Percentiles rank a stretch among this genome's conserved stretches.
phyloP scores from a whole-genome alignment of 2,113 vertebrate genomes.

The Leucoraja erinaceus region DNA sequence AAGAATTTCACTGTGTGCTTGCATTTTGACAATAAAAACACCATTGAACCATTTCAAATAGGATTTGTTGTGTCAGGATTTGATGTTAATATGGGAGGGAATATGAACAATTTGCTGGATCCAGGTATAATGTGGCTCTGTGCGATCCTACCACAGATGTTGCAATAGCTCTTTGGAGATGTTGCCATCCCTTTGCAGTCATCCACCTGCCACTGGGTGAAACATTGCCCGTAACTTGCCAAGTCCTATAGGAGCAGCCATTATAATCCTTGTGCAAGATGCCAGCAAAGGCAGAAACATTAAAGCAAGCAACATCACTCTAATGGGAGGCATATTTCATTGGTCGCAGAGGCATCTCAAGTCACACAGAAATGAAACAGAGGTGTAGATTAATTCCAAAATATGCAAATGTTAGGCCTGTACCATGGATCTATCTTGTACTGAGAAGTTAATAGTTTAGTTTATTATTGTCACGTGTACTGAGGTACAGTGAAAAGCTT shows the following conservation, averaged over 20 bases:
- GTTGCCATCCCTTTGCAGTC: background rate
- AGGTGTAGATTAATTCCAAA: background rate
- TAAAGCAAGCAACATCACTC: background rate
- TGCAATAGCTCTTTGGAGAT: background rate
- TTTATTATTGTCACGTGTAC: too few species aligned
- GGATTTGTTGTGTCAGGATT: too few species aligned
- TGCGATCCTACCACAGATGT: too few species aligned
- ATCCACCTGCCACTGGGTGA: background rate
- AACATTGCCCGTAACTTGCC: background rate
- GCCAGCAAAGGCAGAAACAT: background rate
- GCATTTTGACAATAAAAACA: too few species aligned
- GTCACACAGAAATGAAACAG: background rate
- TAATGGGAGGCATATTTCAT: background rate
- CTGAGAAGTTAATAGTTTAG: too few species aligned
- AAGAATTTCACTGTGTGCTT: too few species aligned
- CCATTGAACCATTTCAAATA: too few species aligned
- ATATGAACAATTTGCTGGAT: background rate
- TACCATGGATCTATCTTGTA: too few species aligned
- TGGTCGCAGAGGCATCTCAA: background rate
- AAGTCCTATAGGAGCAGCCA: background rate
- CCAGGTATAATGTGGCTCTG: background rate
- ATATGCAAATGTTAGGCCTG: background rate
- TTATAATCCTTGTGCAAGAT: background rate
- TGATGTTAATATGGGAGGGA: background rate
- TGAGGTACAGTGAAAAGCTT: too few species aligned